Evolutionary conservation across 2,797 vertebrate genomes (phyloP), one percentile per base, ranked within the genome.

Genomic region (Falco cherrug): DNA sequence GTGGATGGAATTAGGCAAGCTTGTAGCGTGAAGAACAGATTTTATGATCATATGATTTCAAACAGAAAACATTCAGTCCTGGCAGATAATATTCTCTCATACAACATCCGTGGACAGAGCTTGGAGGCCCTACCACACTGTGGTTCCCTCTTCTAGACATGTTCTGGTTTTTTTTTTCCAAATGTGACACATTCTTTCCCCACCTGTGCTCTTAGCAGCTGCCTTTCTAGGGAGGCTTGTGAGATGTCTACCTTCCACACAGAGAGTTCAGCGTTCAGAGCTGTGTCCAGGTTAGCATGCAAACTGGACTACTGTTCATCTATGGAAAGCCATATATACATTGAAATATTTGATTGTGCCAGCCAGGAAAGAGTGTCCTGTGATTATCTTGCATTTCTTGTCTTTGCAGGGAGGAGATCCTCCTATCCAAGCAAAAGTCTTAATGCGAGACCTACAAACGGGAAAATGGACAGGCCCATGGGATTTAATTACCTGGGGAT

Each of bases 71-170:
- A 10, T 67, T 67, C 45, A 11, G 5, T 80, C 17, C 24, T 67
- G 15, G 13, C 5, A 54, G 16, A 31, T 39, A 51, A 43, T 68
- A 68, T 19, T 80, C 3, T 82, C 28, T 64, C 15, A 18, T 17
- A 31, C 0, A 3, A 74, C 13, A 15, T 18, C 18, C 37, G 8
- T 39, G 21, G 29, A 67, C 48, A 74, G 29, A 73, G 16, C 16
- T 47, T 0, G 1, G 18, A 80, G 51, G 4, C 13, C 6, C 18
- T 50, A 20, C 6, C 0, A 2, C 43, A 48, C 10, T 60, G 8
- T 29, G n/a, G 9, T 33, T 75, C 13, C 8, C 15, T 39, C 33
- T 91, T 69, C 33, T 50, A 92, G 22, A 53, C 7, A 39, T 39
- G 37, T 39, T 39, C 3, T 57, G 3, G 17, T 79, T 7, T 8